These are phyloP conservation scores for Crenichthys baileyi DNA, from an alignment of 2,797 vertebrate species.

Conservation along the genomic window DNA sequence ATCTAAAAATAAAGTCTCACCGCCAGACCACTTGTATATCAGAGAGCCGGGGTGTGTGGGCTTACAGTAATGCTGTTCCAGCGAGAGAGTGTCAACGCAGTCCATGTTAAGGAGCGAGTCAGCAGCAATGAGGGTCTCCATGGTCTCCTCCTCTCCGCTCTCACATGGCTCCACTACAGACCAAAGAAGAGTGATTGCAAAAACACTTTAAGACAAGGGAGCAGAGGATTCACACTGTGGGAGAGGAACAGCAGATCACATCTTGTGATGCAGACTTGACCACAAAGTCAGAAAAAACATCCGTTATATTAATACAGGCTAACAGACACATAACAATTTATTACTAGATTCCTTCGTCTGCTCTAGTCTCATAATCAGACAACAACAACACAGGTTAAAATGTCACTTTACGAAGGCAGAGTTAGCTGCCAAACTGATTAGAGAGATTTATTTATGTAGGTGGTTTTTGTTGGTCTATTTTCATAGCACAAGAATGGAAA, in stretches of 20 bases:
- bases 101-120: constrained; percentile 95
- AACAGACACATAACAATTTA: not conserved
- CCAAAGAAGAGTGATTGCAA: constrained; percentile 14
- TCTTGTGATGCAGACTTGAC: not conserved
- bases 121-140: constrained; percentile 93
- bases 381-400: not conserved
- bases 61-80: constrained; percentile 91
- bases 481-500: no score
- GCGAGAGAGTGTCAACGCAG: constrained; percentile 82
- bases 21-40: constrained; percentile 39
- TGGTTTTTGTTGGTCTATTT: not conserved
- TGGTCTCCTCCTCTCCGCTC: constrained; percentile 89
- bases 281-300: not conserved
- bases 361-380: not conserved
- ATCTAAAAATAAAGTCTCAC: constrained; percentile 55
- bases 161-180: constrained; percentile 90
- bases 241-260: not conserved
- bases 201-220: constrained; percentile 10
- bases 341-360: not conserved
- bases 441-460: not conserved
- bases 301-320: not conserved
- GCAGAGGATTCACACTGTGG: constrained; percentile 1
- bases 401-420: no score
- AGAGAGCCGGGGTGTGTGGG: constrained; percentile 22
- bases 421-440: not conserved